Conservation (phyloP, 2,113 vertebrate genomes). For the Phycodurus eques region DNA sequence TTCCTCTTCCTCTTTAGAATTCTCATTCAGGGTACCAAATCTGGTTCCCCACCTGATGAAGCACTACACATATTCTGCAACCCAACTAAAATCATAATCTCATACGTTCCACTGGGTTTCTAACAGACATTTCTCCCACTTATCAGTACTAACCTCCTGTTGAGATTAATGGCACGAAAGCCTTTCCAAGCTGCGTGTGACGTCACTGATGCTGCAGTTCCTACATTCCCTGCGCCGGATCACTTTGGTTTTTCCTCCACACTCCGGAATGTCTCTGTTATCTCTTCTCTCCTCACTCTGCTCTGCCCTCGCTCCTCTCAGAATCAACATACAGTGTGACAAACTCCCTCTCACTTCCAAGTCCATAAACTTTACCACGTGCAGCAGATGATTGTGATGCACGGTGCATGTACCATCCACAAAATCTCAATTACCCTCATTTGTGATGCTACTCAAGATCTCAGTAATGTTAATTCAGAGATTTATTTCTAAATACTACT, state of each 20-base stretch:
- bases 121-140: slow-evolving; percentile 24
- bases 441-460: neutral
- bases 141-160: slow-evolving; percentile 35
- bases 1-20: neutral
- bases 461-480: too few relatives aligned
- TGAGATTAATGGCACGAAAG: slow-evolving; percentile 33
- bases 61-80: slow-evolving; percentile 7
- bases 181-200: slow-evolving; percentile 44
- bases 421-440: slow-evolving; percentile 17
- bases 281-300: neutral
- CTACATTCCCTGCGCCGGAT: neutral
- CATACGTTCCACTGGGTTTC: neutral
- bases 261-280: neutral
- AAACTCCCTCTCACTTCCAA: neutral
- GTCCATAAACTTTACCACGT: slow-evolving; percentile 13
- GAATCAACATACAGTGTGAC: slow-evolving; percentile 1
- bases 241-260: slow-evolving; percentile 8
- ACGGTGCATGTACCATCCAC: slow-evolving; percentile 28
- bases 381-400: slow-evolving; percentile 50
- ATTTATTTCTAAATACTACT: too few relatives aligned
- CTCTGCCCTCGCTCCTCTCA: neutral
- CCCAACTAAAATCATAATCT: neutral
- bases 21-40: neutral
- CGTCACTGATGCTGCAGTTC: slow-evolving; percentile 39
- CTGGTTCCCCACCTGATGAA: slow-evolving; percentile 22